Percentiles rank a stretch among this genome's conserved stretches.
phyloP scores from a whole-genome alignment of 2,113 vertebrate genomes.

The Sceloporus undulatus region DNA sequence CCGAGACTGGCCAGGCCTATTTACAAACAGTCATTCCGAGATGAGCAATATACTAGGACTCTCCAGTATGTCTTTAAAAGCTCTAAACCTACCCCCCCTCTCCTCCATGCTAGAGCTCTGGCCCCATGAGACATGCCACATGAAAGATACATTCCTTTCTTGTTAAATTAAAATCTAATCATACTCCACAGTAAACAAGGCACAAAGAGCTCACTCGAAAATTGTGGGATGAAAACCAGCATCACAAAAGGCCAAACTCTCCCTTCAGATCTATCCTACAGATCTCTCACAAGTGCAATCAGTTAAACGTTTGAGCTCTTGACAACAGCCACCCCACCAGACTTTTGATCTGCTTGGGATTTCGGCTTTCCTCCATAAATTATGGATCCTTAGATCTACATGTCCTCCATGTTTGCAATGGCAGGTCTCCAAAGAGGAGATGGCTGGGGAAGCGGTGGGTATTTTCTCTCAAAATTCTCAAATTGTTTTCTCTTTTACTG shows the following conservation, averaged over 20 bases:
- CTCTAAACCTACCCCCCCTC: slow-evolving; percentile 29
- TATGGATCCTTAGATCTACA: slow-evolving; percentile 67
- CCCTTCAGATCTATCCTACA: slow-evolving; percentile 49
- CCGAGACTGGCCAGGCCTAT: slow-evolving; percentile 71
- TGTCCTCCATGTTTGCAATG: slow-evolving; percentile 71
- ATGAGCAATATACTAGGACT: slow-evolving; percentile 68
- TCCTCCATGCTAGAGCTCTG: slow-evolving; percentile 59
- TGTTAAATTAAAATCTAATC: slow-evolving; percentile 74
- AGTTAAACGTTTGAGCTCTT: slow-evolving; percentile 69
- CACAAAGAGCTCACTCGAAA: slow-evolving; percentile 58
- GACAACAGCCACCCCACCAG: slow-evolving; percentile 66
- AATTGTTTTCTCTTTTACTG: slow-evolving; percentile 51
- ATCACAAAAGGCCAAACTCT: slow-evolving; percentile 50
- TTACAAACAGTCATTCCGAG: slow-evolving; percentile 73
- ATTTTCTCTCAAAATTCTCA: slow-evolving; percentile 58
- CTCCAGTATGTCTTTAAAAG: slow-evolving; percentile 61
- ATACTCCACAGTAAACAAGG: slow-evolving; percentile 70
- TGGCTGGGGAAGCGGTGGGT: slow-evolving; percentile 60
- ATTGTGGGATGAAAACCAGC: slow-evolving; percentile 58
- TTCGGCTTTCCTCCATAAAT: slow-evolving; percentile 70
- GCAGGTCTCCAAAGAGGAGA: slow-evolving; percentile 50
- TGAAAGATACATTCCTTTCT: slow-evolving; percentile 71
- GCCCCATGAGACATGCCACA: slow-evolving; percentile 72
- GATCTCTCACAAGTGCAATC: slow-evolving; percentile 71
- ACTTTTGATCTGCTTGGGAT: slow-evolving; percentile 69